These are phyloP conservation scores for Papilio elwesi DNA, from an alignment of 2,888 invertebrate species.

Conservation along the genomic window DNA sequence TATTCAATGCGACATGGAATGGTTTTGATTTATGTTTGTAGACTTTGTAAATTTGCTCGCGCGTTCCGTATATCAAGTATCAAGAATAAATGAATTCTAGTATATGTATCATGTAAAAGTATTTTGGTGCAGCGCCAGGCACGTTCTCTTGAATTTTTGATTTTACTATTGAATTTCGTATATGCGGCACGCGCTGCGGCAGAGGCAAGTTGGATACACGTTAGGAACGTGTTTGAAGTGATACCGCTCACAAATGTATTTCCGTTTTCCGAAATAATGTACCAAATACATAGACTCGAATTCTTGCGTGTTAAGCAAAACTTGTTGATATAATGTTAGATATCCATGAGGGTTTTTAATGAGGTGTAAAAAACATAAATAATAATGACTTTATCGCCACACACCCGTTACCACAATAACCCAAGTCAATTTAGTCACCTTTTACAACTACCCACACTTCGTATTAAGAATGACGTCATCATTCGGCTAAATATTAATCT, in stretches of 20 bases:
- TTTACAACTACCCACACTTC: background rate
- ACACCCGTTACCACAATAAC: background rate
- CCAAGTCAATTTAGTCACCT: background rate
- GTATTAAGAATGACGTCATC: background rate
- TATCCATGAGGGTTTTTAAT: background rate
- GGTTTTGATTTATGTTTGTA: slow-evolving; percentile 21
- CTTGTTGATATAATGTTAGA: background rate
- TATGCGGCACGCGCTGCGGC: slow-evolving; percentile 8
- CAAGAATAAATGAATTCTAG: slow-evolving; percentile 23
- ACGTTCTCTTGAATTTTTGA: slow-evolving; percentile 32
- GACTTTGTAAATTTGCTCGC: slow-evolving; percentile 6
- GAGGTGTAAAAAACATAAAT: no score
- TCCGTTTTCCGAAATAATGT: background rate
- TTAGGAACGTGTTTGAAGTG: slow-evolving; percentile 13
- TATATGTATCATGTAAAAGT: slow-evolving; percentile 17
- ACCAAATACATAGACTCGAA: background rate
- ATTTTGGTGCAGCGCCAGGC: slow-evolving; percentile 33
- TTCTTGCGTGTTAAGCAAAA: background rate
- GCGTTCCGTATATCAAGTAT: slow-evolving; percentile 23
- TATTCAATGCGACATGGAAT: background rate
- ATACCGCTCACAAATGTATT: background rate
- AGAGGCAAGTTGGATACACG: slow-evolving; percentile 12
- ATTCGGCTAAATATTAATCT: background rate
- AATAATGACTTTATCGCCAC: background rate
- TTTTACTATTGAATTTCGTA: slow-evolving; percentile 31